Evolutionary conservation across 2,888 invertebrate species (phyloP).

Genomic region (Scaptomyza reducta): DNA sequence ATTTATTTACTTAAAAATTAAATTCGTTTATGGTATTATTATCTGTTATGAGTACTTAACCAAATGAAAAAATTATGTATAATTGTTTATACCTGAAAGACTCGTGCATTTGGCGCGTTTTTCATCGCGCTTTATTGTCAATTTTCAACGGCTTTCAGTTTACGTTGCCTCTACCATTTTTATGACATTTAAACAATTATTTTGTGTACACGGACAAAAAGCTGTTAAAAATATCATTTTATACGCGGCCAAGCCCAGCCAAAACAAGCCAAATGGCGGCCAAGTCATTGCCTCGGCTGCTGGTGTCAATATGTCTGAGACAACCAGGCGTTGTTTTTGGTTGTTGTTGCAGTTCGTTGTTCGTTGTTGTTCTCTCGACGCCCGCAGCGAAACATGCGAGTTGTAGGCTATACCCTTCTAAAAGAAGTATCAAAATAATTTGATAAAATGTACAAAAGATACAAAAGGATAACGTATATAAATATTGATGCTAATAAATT

Average conservation of each 20-base stretch:
- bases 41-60: too few species aligned
- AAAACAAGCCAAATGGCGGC: slow-evolving; percentile 43
- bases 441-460: not conserved
- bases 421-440: not conserved
- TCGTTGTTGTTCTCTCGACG: slow-evolving; percentile 50
- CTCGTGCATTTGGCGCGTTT: slow-evolving; percentile 2
- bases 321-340: slow-evolving; percentile 40
- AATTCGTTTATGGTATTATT: too few species aligned
- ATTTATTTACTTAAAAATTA: too few species aligned
- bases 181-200: slow-evolving; percentile 79
- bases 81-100: not conserved
- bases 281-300: slow-evolving; percentile 37
- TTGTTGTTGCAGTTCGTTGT: slow-evolving; percentile 25
- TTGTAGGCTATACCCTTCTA: slow-evolving; percentile 37
- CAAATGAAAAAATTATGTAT: not conserved
- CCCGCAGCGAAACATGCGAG: slow-evolving; percentile 58
- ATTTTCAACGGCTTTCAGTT: slow-evolving; percentile 17
- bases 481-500: not conserved
- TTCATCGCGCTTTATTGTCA: slow-evolving; percentile 24
- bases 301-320: slow-evolving; percentile 79
- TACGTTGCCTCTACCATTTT: slow-evolving; percentile 47
- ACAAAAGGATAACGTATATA: not conserved
- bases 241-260: slow-evolving; percentile 44
- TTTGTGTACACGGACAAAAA: slow-evolving; percentile 53
- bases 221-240: slow-evolving; percentile 71